Base-by-base conservation (phyloP, 2,888 invertebrate genomes). In the Physocephala rufipes region DNA sequence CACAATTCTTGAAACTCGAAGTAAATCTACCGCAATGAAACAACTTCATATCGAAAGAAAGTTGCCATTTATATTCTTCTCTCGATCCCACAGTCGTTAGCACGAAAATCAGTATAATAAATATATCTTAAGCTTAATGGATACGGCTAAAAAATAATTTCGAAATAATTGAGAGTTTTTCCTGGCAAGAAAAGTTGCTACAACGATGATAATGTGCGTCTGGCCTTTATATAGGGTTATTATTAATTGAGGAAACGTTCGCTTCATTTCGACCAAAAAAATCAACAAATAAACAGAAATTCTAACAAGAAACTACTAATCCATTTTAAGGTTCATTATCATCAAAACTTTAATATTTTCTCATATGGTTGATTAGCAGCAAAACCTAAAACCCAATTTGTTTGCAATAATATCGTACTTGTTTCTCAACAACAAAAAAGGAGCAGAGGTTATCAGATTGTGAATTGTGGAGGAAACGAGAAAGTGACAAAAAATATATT, bases 241-340 rank as follows among this genome's bases (percentile, higher is more conserved):
- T 83, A 84, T 84, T 83, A 84, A 83, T 83, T 83, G 83, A 81
- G 81, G 82, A 81, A 83, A 83, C n/a, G n/a, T n/a, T n/a, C n/a
- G n/a, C 83, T 84, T 84, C 84, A 83, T 84, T 84, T 84, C 78
- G 78, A 78, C 82, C 78, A 79, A 75, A 75, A 74, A 76, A 70
- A 74, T 73, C 67, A 70, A 74, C 28, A 71, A 65, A 58, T 62
- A 19, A 30, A 59, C 28, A 36, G 36, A 36, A 36, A 4, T 36
- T n/a, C n/a, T 36, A 36, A 36, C 36, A 4, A 36, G 9, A 9
- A 36, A 36, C 36, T 36, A n/a, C n/a, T 36, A 36, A 36, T 36
- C 36, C 9, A 7, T 36, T 36, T 36, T 36, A n/a, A n/a, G 36
- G 5, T 36, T 9, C 36, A 36, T 7, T 36, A 9, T 9, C 36